A percentile compares a stretch with the other conserved stretches of the same genome.
These are phyloP conservation scores for Brachionus manjavacas DNA, from an alignment of 1,140 invertebrate species.

Conservation along the genomic window DNA sequence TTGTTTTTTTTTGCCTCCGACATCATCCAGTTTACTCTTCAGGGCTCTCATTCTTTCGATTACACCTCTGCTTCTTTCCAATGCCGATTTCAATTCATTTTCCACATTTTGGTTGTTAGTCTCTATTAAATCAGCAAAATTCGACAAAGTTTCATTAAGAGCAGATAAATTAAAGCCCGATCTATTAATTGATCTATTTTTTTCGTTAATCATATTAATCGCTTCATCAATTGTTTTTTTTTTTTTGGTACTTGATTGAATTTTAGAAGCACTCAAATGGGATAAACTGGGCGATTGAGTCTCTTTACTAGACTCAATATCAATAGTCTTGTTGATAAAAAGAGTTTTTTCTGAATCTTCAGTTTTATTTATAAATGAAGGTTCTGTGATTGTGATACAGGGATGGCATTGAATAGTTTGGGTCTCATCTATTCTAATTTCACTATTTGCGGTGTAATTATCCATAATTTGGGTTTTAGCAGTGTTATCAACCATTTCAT, in stretches of 20 bases:
- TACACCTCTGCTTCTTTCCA: not conserved
- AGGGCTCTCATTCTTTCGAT: not conserved
- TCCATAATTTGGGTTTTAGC: not conserved
- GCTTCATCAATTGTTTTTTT: too few relatives aligned
- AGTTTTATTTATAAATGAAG: slow-evolving; percentile 13
- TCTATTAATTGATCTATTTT: not conserved
- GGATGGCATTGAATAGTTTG: not conserved
- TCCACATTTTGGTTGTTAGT: not conserved
- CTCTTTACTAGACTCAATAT: not conserved
- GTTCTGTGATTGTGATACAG: not conserved
- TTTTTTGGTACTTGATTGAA: not conserved
- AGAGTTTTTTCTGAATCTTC: not conserved
- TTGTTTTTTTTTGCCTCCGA: not conserved
- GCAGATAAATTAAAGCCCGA: not conserved
- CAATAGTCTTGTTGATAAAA: not conserved
- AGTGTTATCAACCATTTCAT: not conserved
- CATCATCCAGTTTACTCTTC: not conserved
- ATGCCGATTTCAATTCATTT: not conserved
- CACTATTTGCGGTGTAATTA: not conserved
- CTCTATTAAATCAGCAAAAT: not conserved
- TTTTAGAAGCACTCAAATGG: not conserved
- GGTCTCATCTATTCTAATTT: not conserved
- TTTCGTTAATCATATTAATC: not conserved
- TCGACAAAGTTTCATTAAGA: slow-evolving; percentile 1
- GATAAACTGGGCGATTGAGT: not conserved